These are phyloP conservation scores for Uria lomvia DNA, from an alignment of 2,113 vertebrate genomes.

Conservation along the genomic window DNA sequence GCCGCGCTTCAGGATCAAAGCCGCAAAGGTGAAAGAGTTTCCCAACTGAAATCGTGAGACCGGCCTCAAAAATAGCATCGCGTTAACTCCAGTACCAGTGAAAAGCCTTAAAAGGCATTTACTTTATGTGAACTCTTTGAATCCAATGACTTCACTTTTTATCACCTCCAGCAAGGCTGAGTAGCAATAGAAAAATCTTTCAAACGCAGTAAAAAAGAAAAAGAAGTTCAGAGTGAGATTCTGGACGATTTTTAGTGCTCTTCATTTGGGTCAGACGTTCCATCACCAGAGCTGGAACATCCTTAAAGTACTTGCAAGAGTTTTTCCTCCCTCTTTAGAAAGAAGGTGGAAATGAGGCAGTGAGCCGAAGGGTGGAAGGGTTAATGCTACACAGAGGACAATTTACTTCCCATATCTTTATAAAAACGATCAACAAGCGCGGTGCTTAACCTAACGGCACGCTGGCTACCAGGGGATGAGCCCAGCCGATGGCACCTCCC, in stretches of 20 bases:
- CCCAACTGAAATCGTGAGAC: background rate
- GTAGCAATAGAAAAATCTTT: background rate
- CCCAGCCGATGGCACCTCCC: background rate
- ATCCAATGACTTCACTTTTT: background rate
- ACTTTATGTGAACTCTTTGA: slow-evolving; percentile 14
- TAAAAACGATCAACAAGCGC: background rate
- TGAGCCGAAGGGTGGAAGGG: background rate
- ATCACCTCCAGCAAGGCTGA: background rate
- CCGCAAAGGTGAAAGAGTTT: background rate
- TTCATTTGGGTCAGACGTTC: background rate
- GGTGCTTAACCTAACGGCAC: rapidly evolving
- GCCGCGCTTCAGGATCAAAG: slow-evolving; percentile 1
- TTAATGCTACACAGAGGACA: rapidly evolving
- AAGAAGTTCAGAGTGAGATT: background rate
- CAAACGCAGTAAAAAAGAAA: background rate
- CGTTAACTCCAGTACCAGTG: background rate
- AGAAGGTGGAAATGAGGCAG: rapidly evolving
- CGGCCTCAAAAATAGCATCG: background rate
- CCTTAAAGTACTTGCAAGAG: background rate
- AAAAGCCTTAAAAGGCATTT: background rate
- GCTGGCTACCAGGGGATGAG: rapidly evolving
- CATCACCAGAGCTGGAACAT: background rate
- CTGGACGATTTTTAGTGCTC: background rate
- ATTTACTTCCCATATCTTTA: rapidly evolving
- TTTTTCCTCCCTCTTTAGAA: background rate